Evolutionary conservation across 2,888 invertebrate species (phyloP), one percentile per base, ranked within the genome.

Genomic region (Anodontia alba): DNA sequence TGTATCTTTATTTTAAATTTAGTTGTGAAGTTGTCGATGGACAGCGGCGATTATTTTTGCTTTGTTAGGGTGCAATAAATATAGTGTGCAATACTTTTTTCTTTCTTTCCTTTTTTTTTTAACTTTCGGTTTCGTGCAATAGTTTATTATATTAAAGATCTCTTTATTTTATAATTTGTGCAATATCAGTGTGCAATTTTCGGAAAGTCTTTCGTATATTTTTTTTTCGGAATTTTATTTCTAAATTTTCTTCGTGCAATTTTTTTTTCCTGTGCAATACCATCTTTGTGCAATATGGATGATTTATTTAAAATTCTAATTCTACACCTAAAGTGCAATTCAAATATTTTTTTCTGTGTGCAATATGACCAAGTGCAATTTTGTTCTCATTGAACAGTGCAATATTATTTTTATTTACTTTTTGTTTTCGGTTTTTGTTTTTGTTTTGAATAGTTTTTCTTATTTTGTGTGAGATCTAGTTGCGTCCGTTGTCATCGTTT

Each of bases 261-360:
- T 26, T 54, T 26, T 26, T 54, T 23, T 49, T 49, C 38, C 7
- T 23, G 76, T 81, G 77, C 73, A 76, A 77, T 77, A 76, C 31
- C 31, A 31, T 54, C 29, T 54, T 46, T 57, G 80, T 83, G 83
- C 78, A 83, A 83, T 83, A 80, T 43, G 66, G 3, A 5, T 8
- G 23, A 1, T 26, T 54, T 54, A 20, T 26, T 54, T 26, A 54
- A 54, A 54, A 54, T 54, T 54, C 54, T 54, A 54, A 54, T 26
- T 54, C 23, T 54, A 54, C 54, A 54, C n/a, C 20, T 8, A 26
- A 38, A 54, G 54, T 54, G 54, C 54, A 54, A 54, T 54, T 54
- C 54, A 26, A 8, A 54, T 12, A 2, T 26, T 20, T 49, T 54
- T 26, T 23, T 26, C 5, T 54, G 7, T 15, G 54, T 54, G 54